Evolutionary conservation across 2,797 vertebrate species (phyloP), one percentile per base, ranked within the genome.

Genomic region (Rhadinocentrus ornatus): DNA sequence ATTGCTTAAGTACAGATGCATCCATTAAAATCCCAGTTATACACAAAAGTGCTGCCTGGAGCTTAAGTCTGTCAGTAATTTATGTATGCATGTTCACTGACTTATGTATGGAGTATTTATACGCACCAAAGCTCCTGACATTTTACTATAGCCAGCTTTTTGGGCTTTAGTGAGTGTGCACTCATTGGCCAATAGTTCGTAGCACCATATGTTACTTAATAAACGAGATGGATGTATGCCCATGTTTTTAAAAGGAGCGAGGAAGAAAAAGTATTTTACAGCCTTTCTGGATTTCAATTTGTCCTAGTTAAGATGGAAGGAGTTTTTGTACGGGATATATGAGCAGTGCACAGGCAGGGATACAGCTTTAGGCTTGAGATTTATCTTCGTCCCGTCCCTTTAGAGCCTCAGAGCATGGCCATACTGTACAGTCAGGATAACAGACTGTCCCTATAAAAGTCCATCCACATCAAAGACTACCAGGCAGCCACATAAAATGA

Each of bases 241-340:
- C 70, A 41, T 27, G 66, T 12, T 68, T 66, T 64, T 80, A 75
- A 66, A 66, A 54, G 13, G 44, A 66, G 56, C 61, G 58, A 26
- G 59, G 46, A 22, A 44, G 32, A 62, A 57, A 59, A 54, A 66
- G 71, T 80, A 81, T 83, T 87, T 86, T 84, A 87, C 57, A 2
- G 60, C 44, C 78, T 82, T 76, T 79, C 84, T 76, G 83, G 67
- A 73, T 77, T 89, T 87, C 83, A 85, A 82, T 87, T 86, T 88
- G 80, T 82, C 62, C 73, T 66, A 60, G 83, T 86, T 78, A 86
- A 85, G 86, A 86, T 74, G 67, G 78, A 89, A 59, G 64, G 75
- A 81, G 75, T 70, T 85, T 86, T 34, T 64, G 52, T n/a, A 18
- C 41, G 69, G 74, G 82, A 90, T 87, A 83, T 86, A 91, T 31